Conservation (phyloP, 2,797 vertebrate genomes). For the Typhlichthys subterraneus region DNA sequence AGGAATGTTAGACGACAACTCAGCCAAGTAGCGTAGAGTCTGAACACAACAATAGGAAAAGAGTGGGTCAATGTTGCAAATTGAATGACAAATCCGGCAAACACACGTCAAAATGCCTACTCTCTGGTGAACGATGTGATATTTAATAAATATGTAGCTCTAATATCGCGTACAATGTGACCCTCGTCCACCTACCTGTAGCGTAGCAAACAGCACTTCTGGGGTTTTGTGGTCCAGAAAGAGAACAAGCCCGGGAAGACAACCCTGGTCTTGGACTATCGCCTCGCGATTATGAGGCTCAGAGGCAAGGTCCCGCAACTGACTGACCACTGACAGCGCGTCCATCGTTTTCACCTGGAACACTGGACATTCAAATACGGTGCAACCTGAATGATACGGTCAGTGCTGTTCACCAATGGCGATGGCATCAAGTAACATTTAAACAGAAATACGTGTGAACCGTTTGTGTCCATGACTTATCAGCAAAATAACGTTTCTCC, state of each 20-base stretch:
- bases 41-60: constrained; percentile 35
- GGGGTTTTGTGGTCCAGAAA: constrained; percentile 77
- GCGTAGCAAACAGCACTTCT: constrained; percentile 71
- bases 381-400: neutral
- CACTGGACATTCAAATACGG: constrained; percentile 16
- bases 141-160: neutral
- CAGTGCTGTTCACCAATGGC: neutral
- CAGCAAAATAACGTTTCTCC: too few species aligned
- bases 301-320: constrained; percentile 79
- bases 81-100: neutral
- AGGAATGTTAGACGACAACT: constrained; percentile 70
- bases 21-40: constrained; percentile 80
- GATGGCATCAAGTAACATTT: too few species aligned
- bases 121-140: neutral
- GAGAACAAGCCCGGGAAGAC: constrained; percentile 79
- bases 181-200: constrained; percentile 64
- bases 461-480: too few species aligned
- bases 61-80: too few species aligned
- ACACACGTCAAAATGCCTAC: too few species aligned
- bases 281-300: constrained; percentile 79
- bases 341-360: constrained; percentile 65
- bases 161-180: neutral
- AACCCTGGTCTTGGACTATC: constrained; percentile 82
- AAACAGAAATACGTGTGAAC: too few species aligned
- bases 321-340: constrained; percentile 76